Base-by-base conservation (phyloP, 2,113 vertebrate genomes). In the Montifringilla adamsi region DNA sequence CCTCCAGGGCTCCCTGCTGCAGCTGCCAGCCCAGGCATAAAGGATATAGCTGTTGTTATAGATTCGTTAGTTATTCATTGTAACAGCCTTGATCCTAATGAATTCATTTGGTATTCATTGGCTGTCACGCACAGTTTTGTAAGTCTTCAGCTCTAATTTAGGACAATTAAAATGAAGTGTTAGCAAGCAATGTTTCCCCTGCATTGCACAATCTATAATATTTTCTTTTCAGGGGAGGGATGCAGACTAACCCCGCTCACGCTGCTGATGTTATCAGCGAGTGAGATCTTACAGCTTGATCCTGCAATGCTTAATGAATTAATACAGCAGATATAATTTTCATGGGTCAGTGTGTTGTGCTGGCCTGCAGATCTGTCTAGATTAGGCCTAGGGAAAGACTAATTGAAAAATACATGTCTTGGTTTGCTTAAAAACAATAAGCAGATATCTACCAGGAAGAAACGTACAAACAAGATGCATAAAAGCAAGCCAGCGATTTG, bases 401-500 rank as follows among this genome's bases (percentile, higher is more conserved):
- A 97, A 97, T 96, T 94, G 95, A 96, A 97, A 97, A 95, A 96
- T 97, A 98, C 97, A 95, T 97, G 96, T 94, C 97, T 97, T 95
- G 91, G 93, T 95, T 96, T 94, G 95, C 94, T 97, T 94, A 92
- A 96, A 97, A 96, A 97, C 96, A 96, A 95, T 92, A 94, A 97
- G 84, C 90, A 92, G 96, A 93, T 94, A 94, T 97, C 93, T 97
- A 96, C 85, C 93, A 39, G 77, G 83, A 87, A 96, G 85, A 89
- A 94, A 94, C 0, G 33, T 90, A 93, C 93, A 95, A 97, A 95
- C 85, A 91, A 96, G 90, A 94, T 85, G 83, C 89, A 94, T 97
- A 98, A 98, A 98, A 98, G 98, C 98, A 98, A 98, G 98, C 79
- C 93, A 98, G 97, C 14, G 90, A 98, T 99, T 98, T 98, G 98